A percentile compares a stretch with the other conserved stretches of the same genome.
Conservation (phyloP, 2,888 invertebrate genomes). For the Tiphia femorata region DNA sequence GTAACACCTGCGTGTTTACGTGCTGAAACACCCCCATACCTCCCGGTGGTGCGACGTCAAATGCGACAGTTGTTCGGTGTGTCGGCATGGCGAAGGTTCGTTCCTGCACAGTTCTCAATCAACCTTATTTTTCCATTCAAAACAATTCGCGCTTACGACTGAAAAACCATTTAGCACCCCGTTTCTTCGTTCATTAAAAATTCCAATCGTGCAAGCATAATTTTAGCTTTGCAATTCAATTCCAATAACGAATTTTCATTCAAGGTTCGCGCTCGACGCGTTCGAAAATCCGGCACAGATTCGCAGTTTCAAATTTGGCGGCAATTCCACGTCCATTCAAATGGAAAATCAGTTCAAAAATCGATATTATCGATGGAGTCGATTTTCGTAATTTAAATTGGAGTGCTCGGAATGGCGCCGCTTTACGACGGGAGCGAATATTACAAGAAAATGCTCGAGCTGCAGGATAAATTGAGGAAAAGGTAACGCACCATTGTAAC, state of each 20-base stretch:
- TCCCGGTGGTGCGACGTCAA: slow-evolving; percentile 42
- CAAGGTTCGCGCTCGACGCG: no score
- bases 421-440: slow-evolving; percentile 50
- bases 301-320: no score
- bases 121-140: no score
- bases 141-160: no score
- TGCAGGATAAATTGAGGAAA: slow-evolving; percentile 61
- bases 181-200: no score
- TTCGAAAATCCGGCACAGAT: no score
- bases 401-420: slow-evolving; percentile 44
- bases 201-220: background rate
- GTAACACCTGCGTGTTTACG: slow-evolving; percentile 59
- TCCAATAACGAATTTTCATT: background rate
- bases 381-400: no score
- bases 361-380: slow-evolving; percentile 27
- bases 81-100: slow-evolving; percentile 43
- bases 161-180: no score
- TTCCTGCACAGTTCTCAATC: no score
- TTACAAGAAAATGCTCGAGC: slow-evolving; percentile 61
- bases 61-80: slow-evolving; percentile 57
- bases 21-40: slow-evolving; percentile 45
- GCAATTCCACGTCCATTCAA: no score
- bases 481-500: slow-evolving; percentile 53
- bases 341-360: no score
- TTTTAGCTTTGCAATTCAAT: background rate